A percentile compares a stretch with the other conserved stretches of the same genome.
phyloP scores from a whole-genome alignment of 2,888 invertebrate species.

The Anthrax anthrax region DNA sequence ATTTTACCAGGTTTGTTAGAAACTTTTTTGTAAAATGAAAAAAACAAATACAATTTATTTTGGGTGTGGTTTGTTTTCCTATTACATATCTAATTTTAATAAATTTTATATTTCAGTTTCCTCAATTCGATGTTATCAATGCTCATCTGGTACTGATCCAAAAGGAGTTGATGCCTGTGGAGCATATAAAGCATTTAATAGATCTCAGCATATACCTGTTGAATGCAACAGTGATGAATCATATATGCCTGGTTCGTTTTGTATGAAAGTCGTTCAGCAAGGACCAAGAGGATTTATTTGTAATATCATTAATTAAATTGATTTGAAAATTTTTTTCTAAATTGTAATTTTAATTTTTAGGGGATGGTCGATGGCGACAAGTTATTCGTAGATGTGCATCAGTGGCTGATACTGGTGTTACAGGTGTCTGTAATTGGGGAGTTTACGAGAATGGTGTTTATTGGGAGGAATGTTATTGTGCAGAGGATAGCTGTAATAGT shows the following conservation, averaged over 20 bases:
- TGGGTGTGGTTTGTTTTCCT: too few species aligned
- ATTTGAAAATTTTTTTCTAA: background rate
- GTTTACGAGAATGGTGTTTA: conserved; percentile 89
- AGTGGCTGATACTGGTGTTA: conserved; percentile 79
- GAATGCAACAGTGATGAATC: conserved; percentile 93
- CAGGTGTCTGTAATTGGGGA: conserved; percentile 94
- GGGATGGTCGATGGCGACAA: conserved; percentile 91
- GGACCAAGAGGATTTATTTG: conserved; percentile 89
- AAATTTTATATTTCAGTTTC: conserved; percentile 10
- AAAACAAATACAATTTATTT: too few species aligned
- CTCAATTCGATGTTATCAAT: conserved; percentile 84
- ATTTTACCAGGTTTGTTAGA: too few species aligned
- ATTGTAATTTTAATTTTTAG: conserved; percentile 36
- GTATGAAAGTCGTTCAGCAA: conserved; percentile 88
- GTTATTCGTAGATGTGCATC: conserved; percentile 81
- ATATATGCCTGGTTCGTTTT: conserved; percentile 87
- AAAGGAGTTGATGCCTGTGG: conserved; percentile 79
- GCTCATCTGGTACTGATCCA: conserved; percentile 72
- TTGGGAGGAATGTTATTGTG: conserved; percentile 95
- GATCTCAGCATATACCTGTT: conserved; percentile 69
- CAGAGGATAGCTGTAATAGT: conserved; percentile 74
- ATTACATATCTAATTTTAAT: too few species aligned
- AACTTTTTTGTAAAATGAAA: too few species aligned
- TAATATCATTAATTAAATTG: conserved; percentile 34
- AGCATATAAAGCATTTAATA: conserved; percentile 74